These are phyloP conservation scores for Leptatherina wallacei DNA, from an alignment of 2,797 vertebrate genomes.

Conservation along the genomic window DNA sequence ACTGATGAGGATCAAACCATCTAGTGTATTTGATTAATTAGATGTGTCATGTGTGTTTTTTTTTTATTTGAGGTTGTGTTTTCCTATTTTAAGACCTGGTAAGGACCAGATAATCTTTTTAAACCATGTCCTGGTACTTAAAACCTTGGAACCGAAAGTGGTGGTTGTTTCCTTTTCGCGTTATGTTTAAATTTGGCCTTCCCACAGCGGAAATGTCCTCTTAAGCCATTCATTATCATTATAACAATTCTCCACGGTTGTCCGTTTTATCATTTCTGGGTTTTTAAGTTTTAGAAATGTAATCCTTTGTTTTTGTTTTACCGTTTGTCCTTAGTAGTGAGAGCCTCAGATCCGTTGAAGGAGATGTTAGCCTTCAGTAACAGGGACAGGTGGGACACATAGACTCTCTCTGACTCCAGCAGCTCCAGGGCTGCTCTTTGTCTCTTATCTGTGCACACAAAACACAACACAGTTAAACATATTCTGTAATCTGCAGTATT, in stretches of 20 bases:
- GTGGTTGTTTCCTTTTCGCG: not conserved
- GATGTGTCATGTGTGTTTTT: too few relatives aligned
- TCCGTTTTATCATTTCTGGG: not conserved
- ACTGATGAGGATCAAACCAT: too few relatives aligned
- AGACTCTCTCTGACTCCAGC: constrained; percentile 95
- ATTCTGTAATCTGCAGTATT: not conserved
- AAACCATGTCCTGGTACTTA: not conserved
- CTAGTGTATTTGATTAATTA: too few relatives aligned
- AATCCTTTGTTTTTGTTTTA: constrained; percentile 57
- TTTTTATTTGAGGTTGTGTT: too few relatives aligned
- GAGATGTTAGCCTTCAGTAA: constrained; percentile 96
- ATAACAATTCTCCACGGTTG: not conserved
- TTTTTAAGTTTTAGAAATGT: not conserved
- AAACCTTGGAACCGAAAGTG: not conserved
- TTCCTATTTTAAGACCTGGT: too few relatives aligned
- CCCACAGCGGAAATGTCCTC: not conserved
- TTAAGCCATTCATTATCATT: too few relatives aligned
- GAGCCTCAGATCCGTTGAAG: constrained; percentile 90
- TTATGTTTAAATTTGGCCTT: not conserved
- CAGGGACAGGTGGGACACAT: constrained; percentile 92
- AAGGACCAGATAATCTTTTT: too few relatives aligned
- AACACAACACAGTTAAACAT: constrained; percentile 1
- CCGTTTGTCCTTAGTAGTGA: constrained; percentile 92
- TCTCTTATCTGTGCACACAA: constrained; percentile 84
- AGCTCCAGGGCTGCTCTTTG: constrained; percentile 93